Conservation (phyloP, 2,888 invertebrate species). For the Abrostola tripartita region DNA sequence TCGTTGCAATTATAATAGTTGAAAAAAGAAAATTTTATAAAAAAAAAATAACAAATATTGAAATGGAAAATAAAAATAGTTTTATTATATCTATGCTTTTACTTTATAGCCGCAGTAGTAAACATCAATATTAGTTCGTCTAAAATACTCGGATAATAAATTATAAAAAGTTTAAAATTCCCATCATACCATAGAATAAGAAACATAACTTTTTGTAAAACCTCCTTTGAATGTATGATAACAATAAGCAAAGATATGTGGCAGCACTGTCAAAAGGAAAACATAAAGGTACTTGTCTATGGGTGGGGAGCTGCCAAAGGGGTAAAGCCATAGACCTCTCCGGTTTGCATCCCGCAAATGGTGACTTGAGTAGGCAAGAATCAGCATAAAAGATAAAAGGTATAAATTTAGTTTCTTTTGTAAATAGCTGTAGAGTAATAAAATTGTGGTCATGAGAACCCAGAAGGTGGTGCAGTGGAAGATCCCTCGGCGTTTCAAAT, state of each 20-base stretch:
- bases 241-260: conserved; percentile 65
- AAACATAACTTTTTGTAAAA: conserved; percentile 54
- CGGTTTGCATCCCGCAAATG: conserved; percentile 78
- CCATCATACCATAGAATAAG: conserved; percentile 52
- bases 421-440: conserved; percentile 68
- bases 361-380: conserved; percentile 75
- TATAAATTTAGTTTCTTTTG: conserved; percentile 68
- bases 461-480: conserved; percentile 80
- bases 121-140: no score
- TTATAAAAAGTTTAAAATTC: no score
- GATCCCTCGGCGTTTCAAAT: conserved; percentile 72
- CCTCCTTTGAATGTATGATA: conserved; percentile 62
- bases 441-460: conserved; percentile 59
- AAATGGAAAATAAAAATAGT: no score
- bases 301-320: conserved; percentile 72
- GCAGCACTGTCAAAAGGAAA: conserved; percentile 63
- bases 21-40: no score
- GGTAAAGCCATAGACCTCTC: conserved; percentile 79
- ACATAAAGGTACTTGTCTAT: conserved; percentile 70
- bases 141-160: no score
- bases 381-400: conserved; percentile 70
- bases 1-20: no score
- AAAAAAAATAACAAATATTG: no score
- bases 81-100: no score
- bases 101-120: no score